A percentile compares a stretch with the other conserved stretches of the same genome.
phyloP scores from a whole-genome alignment of 2,113 vertebrate genomes.

The Coreoperca whiteheadi region DNA sequence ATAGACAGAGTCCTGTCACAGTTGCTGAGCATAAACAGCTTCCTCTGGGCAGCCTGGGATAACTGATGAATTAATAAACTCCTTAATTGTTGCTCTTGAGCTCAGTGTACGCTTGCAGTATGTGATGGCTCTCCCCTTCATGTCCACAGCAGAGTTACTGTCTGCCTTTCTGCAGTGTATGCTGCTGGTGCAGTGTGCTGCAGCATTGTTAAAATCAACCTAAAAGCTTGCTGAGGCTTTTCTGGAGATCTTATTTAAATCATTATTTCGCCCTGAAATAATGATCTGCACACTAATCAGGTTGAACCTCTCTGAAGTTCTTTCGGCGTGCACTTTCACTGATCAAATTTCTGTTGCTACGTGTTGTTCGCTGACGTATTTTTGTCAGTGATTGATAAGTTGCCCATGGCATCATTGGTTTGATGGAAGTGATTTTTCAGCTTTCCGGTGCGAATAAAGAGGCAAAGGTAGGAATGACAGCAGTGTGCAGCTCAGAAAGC shows the following conservation, averaged over 20 bases:
- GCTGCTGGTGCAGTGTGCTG: slow-evolving; percentile 40
- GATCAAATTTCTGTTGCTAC: not conserved
- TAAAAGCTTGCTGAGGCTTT: not conserved
- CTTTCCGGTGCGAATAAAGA: not conserved
- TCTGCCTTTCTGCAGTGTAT: slow-evolving; percentile 24
- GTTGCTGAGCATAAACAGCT: slow-evolving; percentile 33
- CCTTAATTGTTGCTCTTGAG: slow-evolving; percentile 40
- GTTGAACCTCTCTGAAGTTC: slow-evolving; percentile 14
- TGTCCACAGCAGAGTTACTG: slow-evolving; percentile 18
- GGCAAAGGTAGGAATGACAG: not conserved
- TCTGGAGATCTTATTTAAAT: slow-evolving; percentile 1
- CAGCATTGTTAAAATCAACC: slow-evolving; percentile 37
- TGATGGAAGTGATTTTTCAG: not conserved
- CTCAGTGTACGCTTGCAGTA: slow-evolving; percentile 7
- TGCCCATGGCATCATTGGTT: not conserved
- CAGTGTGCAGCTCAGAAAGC: not conserved
- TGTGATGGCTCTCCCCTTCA: slow-evolving; percentile 21
- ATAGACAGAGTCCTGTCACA: slow-evolving; percentile 43
- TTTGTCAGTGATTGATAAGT: slow-evolving; percentile 37
- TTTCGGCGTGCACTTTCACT: not conserved
- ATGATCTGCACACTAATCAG: slow-evolving; percentile 19
- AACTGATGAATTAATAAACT: slow-evolving; percentile 64
- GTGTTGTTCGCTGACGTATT: slow-evolving; percentile 4
- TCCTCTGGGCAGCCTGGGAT: slow-evolving; percentile 35
- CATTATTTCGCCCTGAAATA: slow-evolving; percentile 6